Conservation (phyloP, 2,113 vertebrate genomes). For the Pavo muticus region DNA sequence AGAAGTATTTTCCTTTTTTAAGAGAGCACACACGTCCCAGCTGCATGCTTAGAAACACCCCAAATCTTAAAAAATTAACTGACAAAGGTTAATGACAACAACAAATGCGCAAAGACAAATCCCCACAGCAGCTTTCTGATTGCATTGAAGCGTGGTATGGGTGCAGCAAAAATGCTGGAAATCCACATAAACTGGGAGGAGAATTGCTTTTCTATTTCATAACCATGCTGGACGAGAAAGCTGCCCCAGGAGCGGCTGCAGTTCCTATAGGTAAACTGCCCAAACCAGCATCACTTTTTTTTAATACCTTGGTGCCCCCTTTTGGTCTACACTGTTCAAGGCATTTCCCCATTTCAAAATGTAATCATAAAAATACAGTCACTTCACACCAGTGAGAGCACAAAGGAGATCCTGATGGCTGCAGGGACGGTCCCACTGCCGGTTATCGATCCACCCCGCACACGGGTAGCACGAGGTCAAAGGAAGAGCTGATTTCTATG, state of each 20-base stretch:
- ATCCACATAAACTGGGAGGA: not conserved
- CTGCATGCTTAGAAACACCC: not conserved
- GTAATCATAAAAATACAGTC: constrained; percentile 66
- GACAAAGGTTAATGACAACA: not conserved
- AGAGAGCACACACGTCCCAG: not conserved
- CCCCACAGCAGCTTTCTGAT: not conserved
- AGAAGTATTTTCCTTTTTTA: not conserved
- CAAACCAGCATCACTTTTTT: constrained; percentile 20
- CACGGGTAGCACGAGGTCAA: constrained; percentile 50
- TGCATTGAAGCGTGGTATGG: not conserved
- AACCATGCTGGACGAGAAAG: not conserved
- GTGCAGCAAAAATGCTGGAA: not conserved
- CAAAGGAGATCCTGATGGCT: constrained; percentile 40
- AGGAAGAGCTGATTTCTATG: constrained; percentile 36
- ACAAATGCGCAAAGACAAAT: not conserved
- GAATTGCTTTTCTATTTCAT: not conserved
- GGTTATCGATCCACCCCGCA: constrained; percentile 33
- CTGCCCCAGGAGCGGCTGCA: not conserved
- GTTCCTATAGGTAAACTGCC: constrained; percentile 27
- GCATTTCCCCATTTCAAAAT: constrained; percentile 47
- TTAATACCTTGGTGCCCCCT: constrained; percentile 84
- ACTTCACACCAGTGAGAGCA: constrained; percentile 74
- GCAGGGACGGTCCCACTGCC: constrained; percentile 42
- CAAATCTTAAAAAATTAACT: not conserved
- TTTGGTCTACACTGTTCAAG: constrained; percentile 79